A percentile compares a stretch with the other conserved stretches of the same genome.
Conservation (phyloP, 2,888 invertebrate species). For the Carterocephalus palaemon region DNA sequence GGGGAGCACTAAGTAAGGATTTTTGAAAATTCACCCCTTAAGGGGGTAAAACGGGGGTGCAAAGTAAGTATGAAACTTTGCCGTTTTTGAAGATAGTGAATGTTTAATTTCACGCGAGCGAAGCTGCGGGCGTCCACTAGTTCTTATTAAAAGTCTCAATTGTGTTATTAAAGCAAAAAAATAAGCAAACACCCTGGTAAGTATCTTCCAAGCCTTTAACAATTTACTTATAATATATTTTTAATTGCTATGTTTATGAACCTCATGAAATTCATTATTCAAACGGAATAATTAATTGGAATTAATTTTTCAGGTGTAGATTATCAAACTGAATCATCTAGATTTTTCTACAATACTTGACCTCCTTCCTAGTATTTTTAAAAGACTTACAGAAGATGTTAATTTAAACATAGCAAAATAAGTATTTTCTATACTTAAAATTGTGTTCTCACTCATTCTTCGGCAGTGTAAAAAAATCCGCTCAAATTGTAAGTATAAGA, state of each 20-base stretch:
- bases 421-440: conserved; percentile 39
- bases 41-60: no score
- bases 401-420: conserved; percentile 35
- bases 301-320: neutral
- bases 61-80: no score
- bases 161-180: conserved; percentile 41
- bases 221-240: no score
- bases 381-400: conserved; percentile 29
- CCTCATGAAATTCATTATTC: no score
- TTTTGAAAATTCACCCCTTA: no score
- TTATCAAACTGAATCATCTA: conserved; percentile 7
- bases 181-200: conserved; percentile 39
- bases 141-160: conserved; percentile 43
- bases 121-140: no score
- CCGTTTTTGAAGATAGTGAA: no score
- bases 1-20: no score
- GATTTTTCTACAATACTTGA: conserved; percentile 32
- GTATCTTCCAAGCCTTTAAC: conserved; percentile 29
- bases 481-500: conserved; percentile 37
- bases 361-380: conserved; percentile 37
- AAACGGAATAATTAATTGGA: conserved; percentile 34
- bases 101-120: no score
- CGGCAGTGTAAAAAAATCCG: conserved; percentile 29
- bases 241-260: no score
- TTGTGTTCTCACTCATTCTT: conserved; percentile 39